These are phyloP conservation scores for Buphagus erythrorhynchus DNA, from an alignment of 2,797 vertebrate genomes.

Conservation along the genomic window DNA sequence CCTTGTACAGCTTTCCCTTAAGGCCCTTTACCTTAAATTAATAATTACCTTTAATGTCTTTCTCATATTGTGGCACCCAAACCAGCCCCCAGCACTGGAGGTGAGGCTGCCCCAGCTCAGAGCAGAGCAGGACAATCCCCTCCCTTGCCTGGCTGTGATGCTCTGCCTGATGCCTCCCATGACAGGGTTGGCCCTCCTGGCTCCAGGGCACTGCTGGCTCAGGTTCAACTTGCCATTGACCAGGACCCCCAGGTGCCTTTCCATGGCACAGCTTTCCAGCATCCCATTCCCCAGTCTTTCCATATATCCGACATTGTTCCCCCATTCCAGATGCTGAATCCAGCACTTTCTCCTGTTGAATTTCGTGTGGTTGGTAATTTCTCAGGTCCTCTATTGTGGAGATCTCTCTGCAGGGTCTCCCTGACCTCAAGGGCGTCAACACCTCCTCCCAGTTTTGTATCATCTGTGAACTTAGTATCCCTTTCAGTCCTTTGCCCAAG, in stretches of 20 bases:
- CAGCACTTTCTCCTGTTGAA: fast-evolving
- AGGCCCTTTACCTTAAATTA: not conserved
- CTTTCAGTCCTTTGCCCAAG: not conserved
- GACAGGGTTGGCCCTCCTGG: not conserved
- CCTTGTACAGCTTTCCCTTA: not conserved
- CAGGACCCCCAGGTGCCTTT: not conserved
- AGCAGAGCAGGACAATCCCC: not conserved
- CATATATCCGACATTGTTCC: not conserved
- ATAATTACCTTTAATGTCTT: not conserved
- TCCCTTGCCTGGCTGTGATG: fast-evolving
- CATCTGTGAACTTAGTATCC: not conserved
- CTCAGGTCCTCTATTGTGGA: not conserved
- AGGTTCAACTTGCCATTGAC: not conserved
- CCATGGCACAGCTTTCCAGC: not conserved
- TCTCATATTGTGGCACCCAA: not conserved
- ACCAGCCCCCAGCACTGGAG: fast-evolving
- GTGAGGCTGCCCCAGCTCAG: not conserved
- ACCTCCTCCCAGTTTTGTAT: not conserved
- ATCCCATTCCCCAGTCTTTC: not conserved
- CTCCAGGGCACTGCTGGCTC: not conserved
- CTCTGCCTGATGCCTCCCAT: not conserved
- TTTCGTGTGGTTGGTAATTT: fast-evolving
- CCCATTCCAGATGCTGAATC: not conserved
- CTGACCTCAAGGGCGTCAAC: not conserved
- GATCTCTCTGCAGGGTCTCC: not conserved